phyloP scores from a whole-genome alignment of 2,113 vertebrate genomes.

The Mormyrus iriodes region DNA sequence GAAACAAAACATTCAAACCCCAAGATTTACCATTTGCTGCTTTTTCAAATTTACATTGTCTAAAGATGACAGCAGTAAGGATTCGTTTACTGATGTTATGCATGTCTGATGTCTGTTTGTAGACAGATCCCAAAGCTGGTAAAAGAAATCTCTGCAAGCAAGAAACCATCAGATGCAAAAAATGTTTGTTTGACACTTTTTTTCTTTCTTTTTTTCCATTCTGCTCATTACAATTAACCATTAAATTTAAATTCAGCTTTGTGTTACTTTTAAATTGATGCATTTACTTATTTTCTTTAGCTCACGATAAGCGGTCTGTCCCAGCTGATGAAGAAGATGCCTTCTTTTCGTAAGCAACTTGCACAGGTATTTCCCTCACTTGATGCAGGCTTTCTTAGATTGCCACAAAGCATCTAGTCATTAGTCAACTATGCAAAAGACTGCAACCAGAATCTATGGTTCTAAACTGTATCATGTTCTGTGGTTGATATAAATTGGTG shows the following conservation, averaged over 20 bases:
- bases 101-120: conserved; percentile 31
- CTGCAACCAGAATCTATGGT: neutral
- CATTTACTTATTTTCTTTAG: conserved; percentile 48
- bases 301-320: conserved; percentile 74
- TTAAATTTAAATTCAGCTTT: neutral
- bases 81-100: neutral
- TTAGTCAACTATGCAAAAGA: neutral
- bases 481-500: neutral
- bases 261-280: neutral
- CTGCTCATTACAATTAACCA: neutral
- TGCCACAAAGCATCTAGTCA: neutral
- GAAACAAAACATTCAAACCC: neutral
- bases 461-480: neutral
- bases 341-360: conserved; percentile 84
- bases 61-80: neutral
- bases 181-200: conserved; percentile 53
- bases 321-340: conserved; percentile 96
- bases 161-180: conserved; percentile 82
- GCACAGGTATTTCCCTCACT: conserved; percentile 64
- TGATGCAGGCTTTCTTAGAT: neutral
- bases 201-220: neutral
- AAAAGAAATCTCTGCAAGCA: conserved; percentile 82
- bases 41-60: neutral
- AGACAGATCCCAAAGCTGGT: conserved; percentile 89
- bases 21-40: neutral